Base-by-base conservation (phyloP, 2,113 vertebrate genomes). In the Myrmophylax atrothorax region DNA sequence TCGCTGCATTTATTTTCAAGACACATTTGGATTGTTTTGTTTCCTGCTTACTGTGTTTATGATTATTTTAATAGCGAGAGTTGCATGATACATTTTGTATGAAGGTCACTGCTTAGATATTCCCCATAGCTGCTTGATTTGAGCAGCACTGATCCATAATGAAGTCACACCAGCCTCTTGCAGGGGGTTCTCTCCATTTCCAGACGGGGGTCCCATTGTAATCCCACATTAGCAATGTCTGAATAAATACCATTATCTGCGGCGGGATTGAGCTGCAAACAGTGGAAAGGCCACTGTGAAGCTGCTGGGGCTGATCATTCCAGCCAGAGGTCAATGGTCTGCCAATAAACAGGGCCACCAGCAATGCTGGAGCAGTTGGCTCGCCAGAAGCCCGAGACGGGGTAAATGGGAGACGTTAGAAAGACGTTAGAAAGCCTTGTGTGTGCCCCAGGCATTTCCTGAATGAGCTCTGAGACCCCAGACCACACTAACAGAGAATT, bases 1-100 rank as follows among this genome's bases (percentile, higher is more conserved):
- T 89, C 78, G 55, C 73, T 40, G 76, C 90, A 80, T 96, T 96
- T 73, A 89, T 96, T 96, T 97, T 89, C 96, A 53, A 75, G 95
- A 83, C 95, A 91, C 93, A 96, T 96, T 96, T 66, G 94, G 96
- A 96, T 97, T 97, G 95, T 97, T 97, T 96, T 97, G 97, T 96
- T 97, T 97, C 94, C 96, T 97, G 97, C 97, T 97, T 93, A 94
- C 96, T 96, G 96, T 96, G 97, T 97, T 96, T 97, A 95, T 97
- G 95, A 97, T 96, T 94, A 96, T 96, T 97, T 97, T 97, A 97
- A 96, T 89, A 90, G 96, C 37, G 75, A 86, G 87, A 10, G 5
- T 87, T 80, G 90, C 53, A 63, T 2, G 82, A 96, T 97, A 66
- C 95, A 94, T 97, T 97, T 96, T 96, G 90, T 93, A 95, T 96